A percentile compares a stretch with the other conserved stretches of the same genome.
Evolutionary conservation across 2,888 invertebrate genomes (phyloP).

Genomic region (Tenthredo scrophulariae): DNA sequence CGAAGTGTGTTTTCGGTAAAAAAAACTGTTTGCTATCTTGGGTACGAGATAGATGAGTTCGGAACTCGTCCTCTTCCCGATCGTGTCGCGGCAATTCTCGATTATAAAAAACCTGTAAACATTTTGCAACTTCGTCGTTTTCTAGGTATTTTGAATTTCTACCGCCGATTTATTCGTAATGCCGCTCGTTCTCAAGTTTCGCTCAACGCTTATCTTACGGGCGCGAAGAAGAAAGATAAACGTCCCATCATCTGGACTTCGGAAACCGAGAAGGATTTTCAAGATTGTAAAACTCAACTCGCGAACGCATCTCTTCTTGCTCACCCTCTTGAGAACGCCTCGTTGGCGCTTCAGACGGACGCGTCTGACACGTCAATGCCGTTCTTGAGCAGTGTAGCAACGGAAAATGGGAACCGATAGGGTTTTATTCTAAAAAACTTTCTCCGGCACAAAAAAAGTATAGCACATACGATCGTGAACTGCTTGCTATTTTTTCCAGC

Average conservation of each 20-base stretch:
- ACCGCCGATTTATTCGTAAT: constrained; percentile 57
- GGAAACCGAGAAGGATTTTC: constrained; percentile 54
- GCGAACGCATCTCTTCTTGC: constrained; percentile 55
- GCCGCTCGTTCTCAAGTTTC: constrained; percentile 53
- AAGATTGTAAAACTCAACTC: constrained; percentile 46
- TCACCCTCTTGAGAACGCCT: constrained; percentile 54
- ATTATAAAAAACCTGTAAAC: constrained; percentile 51
- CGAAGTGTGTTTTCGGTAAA: constrained; percentile 60
- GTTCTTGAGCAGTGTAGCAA: constrained; percentile 53
- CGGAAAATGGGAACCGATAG: constrained; percentile 53
- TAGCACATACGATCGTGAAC: constrained; percentile 62
- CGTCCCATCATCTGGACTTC: constrained; percentile 54
- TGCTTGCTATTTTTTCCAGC: constrained; percentile 55
- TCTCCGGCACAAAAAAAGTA: constrained; percentile 59
- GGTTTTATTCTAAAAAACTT: constrained; percentile 54
- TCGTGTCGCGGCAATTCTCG: constrained; percentile 55
- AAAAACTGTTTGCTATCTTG: constrained; percentile 56
- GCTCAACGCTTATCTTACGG: neutral
- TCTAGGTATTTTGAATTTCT: constrained; percentile 62
- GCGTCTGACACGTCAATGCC: constrained; percentile 57
- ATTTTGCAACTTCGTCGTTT: constrained; percentile 58
- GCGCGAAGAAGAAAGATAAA: constrained; percentile 57
- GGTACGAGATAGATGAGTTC: constrained; percentile 52
- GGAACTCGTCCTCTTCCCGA: constrained; percentile 57
- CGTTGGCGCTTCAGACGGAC: constrained; percentile 57